phyloP scores from a whole-genome alignment of 2,113 vertebrate species.

The Archilochus colubris region DNA sequence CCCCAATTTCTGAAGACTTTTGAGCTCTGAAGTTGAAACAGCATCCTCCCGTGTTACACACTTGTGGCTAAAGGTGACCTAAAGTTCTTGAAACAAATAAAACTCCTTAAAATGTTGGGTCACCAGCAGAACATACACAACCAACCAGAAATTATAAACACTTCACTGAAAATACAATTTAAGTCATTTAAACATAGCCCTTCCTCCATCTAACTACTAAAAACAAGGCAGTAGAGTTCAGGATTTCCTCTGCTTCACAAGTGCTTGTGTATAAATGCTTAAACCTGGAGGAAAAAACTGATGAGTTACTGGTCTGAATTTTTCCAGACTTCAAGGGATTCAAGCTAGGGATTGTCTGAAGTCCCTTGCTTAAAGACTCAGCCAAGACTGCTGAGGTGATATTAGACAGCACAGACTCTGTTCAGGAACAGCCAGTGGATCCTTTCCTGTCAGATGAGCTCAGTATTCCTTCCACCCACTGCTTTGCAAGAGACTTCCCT shows the following conservation, averaged over 20 bases:
- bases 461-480: neutral
- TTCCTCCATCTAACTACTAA: neutral
- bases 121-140: neutral
- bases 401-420: constrained; percentile 16
- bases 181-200: neutral
- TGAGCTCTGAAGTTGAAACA: constrained; percentile 68
- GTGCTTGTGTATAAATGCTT: neutral
- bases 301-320: neutral
- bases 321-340: neutral
- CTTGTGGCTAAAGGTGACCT: constrained; percentile 59
- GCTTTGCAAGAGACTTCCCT: neutral
- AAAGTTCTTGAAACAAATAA: neutral
- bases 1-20: constrained; percentile 37
- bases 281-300: neutral
- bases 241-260: neutral
- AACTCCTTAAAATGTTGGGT: neutral
- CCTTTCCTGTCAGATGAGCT: constrained; percentile 1
- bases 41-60: constrained; percentile 64
- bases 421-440: neutral
- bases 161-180: neutral
- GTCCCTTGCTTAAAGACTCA: constrained; percentile 67
- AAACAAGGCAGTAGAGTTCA: neutral
- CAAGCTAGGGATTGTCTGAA: constrained; percentile 40
- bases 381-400: constrained; percentile 21
- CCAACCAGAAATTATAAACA: neutral